Conservation (phyloP, 2,113 vertebrate genomes). For the Misgurnus mizolepis region DNA sequence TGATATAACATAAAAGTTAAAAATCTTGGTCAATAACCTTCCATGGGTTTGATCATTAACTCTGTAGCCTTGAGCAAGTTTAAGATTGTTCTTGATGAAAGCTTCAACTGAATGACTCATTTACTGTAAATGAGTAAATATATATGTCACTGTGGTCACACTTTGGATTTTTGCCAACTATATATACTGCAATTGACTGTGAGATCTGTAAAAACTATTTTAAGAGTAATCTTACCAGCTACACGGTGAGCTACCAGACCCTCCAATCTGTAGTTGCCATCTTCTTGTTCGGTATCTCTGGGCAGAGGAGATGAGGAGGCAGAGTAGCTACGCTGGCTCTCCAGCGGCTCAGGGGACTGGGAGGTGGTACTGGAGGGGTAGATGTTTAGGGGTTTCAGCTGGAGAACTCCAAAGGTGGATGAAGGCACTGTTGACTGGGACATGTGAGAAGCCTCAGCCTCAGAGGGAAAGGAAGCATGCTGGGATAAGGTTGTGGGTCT, state of each 20-base stretch:
- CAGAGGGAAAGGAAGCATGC: slow-evolving; percentile 49
- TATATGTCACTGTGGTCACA: too few species aligned
- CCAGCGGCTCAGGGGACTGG: slow-evolving; percentile 58
- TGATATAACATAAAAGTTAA: neutral
- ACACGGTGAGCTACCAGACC: slow-evolving; percentile 94
- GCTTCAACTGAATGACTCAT: neutral
- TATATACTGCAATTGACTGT: too few species aligned
- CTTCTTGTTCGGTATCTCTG: slow-evolving; percentile 77
- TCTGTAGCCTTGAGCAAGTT: neutral
- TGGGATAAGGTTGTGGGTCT: slow-evolving; percentile 49
- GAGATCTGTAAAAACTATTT: neutral
- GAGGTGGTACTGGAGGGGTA: slow-evolving; percentile 65
- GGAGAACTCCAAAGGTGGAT: slow-evolving; percentile 60
- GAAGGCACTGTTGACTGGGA: slow-evolving; percentile 34
- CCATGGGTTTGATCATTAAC: neutral
- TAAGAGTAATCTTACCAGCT: slow-evolving; percentile 81
- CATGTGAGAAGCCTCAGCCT: slow-evolving; percentile 60
- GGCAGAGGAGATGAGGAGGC: slow-evolving; percentile 74
- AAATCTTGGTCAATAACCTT: neutral
- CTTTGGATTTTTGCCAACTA: too few species aligned
- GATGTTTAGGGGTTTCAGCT: slow-evolving; percentile 68
- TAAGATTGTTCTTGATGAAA: neutral
- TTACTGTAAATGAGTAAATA: too few species aligned
- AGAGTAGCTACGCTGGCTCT: slow-evolving; percentile 55
- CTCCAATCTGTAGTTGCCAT: slow-evolving; percentile 84